Conservation (phyloP, 1,140 invertebrate species). For the Bactericera cockerelli region DNA sequence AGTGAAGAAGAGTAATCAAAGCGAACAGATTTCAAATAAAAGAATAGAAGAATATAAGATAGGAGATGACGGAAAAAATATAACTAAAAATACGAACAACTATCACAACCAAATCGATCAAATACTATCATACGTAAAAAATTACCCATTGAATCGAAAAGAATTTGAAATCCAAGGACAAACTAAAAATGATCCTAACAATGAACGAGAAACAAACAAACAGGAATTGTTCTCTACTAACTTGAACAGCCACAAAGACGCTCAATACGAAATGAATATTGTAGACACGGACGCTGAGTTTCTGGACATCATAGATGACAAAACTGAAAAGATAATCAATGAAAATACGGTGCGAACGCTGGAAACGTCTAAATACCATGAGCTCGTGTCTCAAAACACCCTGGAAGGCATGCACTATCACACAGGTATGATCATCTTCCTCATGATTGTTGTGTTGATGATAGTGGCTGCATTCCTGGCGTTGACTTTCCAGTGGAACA, state of each 20-base stretch:
- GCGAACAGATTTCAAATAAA: too few species aligned
- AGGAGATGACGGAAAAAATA: too few species aligned
- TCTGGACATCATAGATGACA: not conserved
- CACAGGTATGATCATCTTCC: not conserved
- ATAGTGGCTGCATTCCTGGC: not conserved
- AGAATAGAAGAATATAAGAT: too few species aligned
- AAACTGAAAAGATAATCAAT: not conserved
- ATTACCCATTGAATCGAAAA: too few species aligned
- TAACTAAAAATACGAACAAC: too few species aligned
- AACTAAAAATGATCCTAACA: too few species aligned
- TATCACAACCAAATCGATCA: too few species aligned
- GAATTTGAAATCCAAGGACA: too few species aligned
- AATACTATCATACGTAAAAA: too few species aligned
- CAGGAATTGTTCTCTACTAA: not conserved
- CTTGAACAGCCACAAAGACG: not conserved
- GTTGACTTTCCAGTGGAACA: not conserved
- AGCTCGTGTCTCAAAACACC: not conserved
- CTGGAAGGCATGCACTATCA: not conserved
- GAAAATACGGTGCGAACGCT: not conserved
- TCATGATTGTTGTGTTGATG: not conserved
- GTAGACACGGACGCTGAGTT: conserved; percentile 5
- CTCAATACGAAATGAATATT: conserved; percentile 2
- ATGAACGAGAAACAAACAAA: too few species aligned
- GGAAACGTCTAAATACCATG: not conserved
- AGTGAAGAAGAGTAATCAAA: too few species aligned